Conservation (phyloP, 2,888 invertebrate species). For the Latrodectus elegans region DNA sequence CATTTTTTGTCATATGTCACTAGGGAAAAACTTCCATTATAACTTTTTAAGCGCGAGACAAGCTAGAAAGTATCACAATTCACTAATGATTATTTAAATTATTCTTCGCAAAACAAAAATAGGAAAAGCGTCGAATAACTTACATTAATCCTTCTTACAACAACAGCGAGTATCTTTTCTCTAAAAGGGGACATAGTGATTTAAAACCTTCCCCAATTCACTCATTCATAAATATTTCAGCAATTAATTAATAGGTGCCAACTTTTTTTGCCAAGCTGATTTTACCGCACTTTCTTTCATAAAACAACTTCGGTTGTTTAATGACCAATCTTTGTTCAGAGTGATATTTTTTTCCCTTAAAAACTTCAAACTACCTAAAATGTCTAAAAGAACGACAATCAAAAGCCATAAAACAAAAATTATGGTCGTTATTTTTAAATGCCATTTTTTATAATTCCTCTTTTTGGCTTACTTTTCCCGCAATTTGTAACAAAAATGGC, state of each 20-base stretch:
- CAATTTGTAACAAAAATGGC: background rate
- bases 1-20: too few species aligned
- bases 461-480: background rate
- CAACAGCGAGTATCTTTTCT: background rate
- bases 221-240: constrained; percentile 36
- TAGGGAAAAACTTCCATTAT: too few species aligned
- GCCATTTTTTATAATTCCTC: constrained; percentile 9
- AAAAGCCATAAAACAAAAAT: constrained; percentile 42
- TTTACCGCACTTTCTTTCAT: constrained; percentile 21
- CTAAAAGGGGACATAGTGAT: constrained; percentile 6
- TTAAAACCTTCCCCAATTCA: constrained; percentile 6
- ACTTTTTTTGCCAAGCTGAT: constrained; percentile 36
- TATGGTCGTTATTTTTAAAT: constrained; percentile 38
- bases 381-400: constrained; percentile 23
- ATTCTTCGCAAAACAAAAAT: background rate
- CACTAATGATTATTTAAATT: too few species aligned
- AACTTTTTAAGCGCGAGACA: too few species aligned
- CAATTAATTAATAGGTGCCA: constrained; percentile 7
- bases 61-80: too few species aligned
- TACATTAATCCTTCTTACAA: background rate
- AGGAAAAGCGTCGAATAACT: background rate
- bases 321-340: constrained; percentile 17
- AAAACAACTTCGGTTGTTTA: constrained; percentile 6
- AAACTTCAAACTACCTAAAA: background rate
- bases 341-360: constrained; percentile 14